A percentile compares a stretch with the other conserved stretches of the same genome.
Evolutionary conservation across 2,113 vertebrate species (phyloP).

Genomic region (Albula glossodonta): DNA sequence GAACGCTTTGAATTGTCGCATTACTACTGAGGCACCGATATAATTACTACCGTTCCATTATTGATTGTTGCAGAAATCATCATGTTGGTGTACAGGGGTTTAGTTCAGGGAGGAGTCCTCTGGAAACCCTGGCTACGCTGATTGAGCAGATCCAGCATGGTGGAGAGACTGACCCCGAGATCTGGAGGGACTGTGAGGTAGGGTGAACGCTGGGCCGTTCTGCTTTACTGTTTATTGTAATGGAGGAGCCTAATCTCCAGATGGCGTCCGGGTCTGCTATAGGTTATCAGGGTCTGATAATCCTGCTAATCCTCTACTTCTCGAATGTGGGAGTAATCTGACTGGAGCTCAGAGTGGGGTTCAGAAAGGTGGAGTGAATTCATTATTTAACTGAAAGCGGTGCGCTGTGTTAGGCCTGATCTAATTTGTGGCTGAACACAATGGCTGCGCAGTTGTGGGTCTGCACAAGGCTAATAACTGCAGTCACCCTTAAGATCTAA

Average conservation of each 20-base stretch:
- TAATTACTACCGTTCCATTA: background rate
- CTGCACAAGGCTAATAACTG: too few relatives aligned
- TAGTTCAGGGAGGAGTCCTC: constrained; percentile 77
- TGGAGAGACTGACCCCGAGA: constrained; percentile 75
- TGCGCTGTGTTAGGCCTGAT: too few relatives aligned
- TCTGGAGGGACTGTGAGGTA: constrained; percentile 89
- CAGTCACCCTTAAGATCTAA: too few relatives aligned
- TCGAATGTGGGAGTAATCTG: too few relatives aligned
- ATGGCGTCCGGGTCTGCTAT: too few relatives aligned
- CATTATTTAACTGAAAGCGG: too few relatives aligned
- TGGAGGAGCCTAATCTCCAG: constrained; percentile 37
- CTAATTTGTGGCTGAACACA: too few relatives aligned
- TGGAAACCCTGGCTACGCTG: constrained; percentile 76
- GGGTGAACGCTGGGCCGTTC: constrained; percentile 6
- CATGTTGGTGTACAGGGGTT: constrained; percentile 69
- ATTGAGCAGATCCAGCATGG: constrained; percentile 80
- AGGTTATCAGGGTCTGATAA: too few relatives aligned
- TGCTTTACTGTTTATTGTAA: background rate
- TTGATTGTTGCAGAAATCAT: constrained; percentile 40
- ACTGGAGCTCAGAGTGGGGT: too few relatives aligned
- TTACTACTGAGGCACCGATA: background rate
- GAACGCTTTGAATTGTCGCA: background rate
- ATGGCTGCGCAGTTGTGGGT: too few relatives aligned
- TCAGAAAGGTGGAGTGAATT: too few relatives aligned
- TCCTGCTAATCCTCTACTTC: too few relatives aligned